Evolutionary conservation across 2,797 vertebrate genomes (phyloP).

Genomic region (Margarornis squamiger): DNA sequence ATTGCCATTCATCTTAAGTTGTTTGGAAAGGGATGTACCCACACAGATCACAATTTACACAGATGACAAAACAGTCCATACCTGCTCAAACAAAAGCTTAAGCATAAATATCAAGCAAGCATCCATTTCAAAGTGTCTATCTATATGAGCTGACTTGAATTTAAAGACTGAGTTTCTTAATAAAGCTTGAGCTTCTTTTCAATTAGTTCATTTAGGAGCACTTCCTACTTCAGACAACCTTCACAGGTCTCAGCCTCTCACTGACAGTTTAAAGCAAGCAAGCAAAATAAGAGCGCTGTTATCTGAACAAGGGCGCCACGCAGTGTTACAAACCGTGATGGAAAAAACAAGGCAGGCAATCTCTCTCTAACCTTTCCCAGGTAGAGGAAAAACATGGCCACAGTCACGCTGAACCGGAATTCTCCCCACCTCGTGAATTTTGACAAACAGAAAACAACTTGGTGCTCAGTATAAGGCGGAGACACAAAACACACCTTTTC

Average conservation of each 20-base stretch:
- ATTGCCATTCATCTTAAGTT: not conserved
- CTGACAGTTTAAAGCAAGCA: not conserved
- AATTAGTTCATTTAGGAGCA: not conserved
- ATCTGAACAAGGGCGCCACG: conserved; percentile 14
- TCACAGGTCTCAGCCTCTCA: accelerated
- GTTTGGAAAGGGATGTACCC: not conserved
- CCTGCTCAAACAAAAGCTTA: not conserved
- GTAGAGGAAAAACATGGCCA: accelerated
- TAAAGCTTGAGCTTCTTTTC: not conserved
- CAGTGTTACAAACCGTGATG: not conserved
- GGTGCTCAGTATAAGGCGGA: not conserved
- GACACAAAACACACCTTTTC: not conserved
- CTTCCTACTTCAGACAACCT: not conserved
- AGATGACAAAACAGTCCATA: not conserved
- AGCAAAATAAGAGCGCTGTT: not conserved
- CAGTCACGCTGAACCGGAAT: accelerated
- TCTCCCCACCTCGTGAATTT: not conserved
- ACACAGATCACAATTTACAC: accelerated
- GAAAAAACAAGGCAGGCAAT: not conserved
- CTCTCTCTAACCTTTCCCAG: accelerated
- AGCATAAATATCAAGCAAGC: not conserved
- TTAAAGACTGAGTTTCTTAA: not conserved
- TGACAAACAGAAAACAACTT: not conserved
- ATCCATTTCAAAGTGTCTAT: not conserved
- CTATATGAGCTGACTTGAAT: not conserved